Evolutionary conservation across 2,797 vertebrate species (phyloP).

Genomic region (Poliocrania exsul): DNA sequence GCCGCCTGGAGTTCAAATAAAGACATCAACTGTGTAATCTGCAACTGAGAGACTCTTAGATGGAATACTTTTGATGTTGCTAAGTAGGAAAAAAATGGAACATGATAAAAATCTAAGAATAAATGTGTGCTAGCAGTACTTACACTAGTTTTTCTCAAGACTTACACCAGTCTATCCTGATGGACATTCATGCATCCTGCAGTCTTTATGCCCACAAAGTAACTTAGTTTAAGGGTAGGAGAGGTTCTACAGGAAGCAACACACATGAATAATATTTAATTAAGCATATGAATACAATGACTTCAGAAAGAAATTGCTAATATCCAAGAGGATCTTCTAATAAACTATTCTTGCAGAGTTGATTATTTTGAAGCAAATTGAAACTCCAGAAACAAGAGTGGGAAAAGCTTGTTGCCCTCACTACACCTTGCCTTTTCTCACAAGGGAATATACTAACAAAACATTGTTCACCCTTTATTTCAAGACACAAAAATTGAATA

Average conservation of each 20-base stretch:
- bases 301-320: not conserved
- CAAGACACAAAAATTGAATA: not conserved
- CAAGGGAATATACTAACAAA: not conserved
- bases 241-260: not conserved
- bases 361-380: not conserved
- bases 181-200: not conserved
- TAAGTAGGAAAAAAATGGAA: not conserved
- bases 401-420: not conserved
- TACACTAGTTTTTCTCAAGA: not conserved
- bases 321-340: not conserved
- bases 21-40: not conserved
- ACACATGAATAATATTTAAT: not conserved
- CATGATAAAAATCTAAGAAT: not conserved
- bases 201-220: not conserved
- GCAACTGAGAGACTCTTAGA: not conserved
- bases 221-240: not conserved
- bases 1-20: not conserved
- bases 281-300: not conserved
- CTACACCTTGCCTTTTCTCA: not conserved
- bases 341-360: not conserved
- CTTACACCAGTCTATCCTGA: not conserved
- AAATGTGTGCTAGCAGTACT: not conserved
- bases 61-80: not conserved
- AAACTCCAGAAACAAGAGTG: not conserved
- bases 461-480: not conserved